phyloP scores from a whole-genome alignment of 2,797 vertebrate species.

The Yasuhikotakia modesta region DNA sequence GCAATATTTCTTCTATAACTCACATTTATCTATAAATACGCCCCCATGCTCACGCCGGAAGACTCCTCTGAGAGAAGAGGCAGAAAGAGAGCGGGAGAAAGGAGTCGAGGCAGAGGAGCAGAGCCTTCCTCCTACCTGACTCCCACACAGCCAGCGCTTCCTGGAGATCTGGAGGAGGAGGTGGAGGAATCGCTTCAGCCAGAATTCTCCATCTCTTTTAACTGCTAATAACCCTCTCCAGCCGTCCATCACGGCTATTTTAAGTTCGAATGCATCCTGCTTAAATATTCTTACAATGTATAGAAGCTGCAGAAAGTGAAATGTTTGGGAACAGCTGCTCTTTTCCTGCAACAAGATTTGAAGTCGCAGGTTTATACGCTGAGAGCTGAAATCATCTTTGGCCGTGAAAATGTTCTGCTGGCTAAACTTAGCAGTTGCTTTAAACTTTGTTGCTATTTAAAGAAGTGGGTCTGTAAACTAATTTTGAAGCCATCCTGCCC shows the following conservation, averaged over 20 bases:
- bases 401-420: neutral
- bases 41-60: slow-evolving; percentile 14
- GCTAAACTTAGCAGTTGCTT: slow-evolving; percentile 5
- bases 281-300: slow-evolving; percentile 1
- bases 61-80: neutral
- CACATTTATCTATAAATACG: neutral
- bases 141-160: slow-evolving; percentile 50
- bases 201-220: slow-evolving; percentile 15
- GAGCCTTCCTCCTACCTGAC: slow-evolving; percentile 48
- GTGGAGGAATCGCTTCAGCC: slow-evolving; percentile 48
- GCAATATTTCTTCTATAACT: neutral
- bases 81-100: slow-evolving; percentile 10
- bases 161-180: slow-evolving; percentile 47
- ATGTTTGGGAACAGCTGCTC: neutral
- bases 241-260: slow-evolving; percentile 35
- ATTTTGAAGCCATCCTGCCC: neutral
- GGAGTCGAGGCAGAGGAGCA: slow-evolving; percentile 11
- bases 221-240: slow-evolving; percentile 45
- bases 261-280: slow-evolving; percentile 35
- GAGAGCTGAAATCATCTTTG: neutral
- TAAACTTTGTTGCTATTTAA: neutral
- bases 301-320: neutral
- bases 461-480: neutral
- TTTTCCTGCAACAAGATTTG: neutral
- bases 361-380: neutral